These are phyloP conservation scores for Onthophagus sagittarius DNA, from an alignment of 2,888 invertebrate genomes.

Conservation along the genomic window DNA sequence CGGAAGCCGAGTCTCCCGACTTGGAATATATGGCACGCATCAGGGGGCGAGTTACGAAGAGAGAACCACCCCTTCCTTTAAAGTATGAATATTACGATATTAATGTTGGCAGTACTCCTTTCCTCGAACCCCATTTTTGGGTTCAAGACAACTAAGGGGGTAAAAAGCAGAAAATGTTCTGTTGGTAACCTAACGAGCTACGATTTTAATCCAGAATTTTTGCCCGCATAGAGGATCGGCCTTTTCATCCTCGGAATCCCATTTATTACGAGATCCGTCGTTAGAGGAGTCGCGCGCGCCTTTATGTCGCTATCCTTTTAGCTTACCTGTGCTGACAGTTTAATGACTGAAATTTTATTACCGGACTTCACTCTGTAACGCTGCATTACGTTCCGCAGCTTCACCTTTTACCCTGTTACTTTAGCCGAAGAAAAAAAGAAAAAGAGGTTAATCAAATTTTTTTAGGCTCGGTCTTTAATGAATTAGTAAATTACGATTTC, in stretches of 20 bases:
- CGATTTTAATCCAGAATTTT: not conserved
- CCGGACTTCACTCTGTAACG: not conserved
- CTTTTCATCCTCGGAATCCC: not conserved
- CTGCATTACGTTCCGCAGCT: not conserved
- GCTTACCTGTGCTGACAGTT: not conserved
- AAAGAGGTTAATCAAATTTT: too few relatives aligned
- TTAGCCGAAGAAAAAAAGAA: not conserved
- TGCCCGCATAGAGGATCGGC: not conserved
- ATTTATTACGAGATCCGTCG: not conserved
- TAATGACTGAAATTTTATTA: not conserved
- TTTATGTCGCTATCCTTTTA: not conserved
- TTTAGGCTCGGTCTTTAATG: too few relatives aligned
- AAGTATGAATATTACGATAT: not conserved
- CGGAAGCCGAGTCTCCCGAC: conserved; percentile 6
- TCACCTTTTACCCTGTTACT: not conserved
- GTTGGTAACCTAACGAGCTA: not conserved
- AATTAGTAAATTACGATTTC: too few relatives aligned
- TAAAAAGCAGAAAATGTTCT: not conserved
- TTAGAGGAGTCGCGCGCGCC: not conserved
- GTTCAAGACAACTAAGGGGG: not conserved
- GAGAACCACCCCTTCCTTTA: not conserved
- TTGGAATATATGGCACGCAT: conserved; percentile 6
- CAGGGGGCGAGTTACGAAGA: not conserved
- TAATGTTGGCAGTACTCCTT: not conserved
- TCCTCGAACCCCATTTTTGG: too few relatives aligned